Conservation (phyloP, 2,113 vertebrate genomes). For the Amia ocellicauda region DNA sequence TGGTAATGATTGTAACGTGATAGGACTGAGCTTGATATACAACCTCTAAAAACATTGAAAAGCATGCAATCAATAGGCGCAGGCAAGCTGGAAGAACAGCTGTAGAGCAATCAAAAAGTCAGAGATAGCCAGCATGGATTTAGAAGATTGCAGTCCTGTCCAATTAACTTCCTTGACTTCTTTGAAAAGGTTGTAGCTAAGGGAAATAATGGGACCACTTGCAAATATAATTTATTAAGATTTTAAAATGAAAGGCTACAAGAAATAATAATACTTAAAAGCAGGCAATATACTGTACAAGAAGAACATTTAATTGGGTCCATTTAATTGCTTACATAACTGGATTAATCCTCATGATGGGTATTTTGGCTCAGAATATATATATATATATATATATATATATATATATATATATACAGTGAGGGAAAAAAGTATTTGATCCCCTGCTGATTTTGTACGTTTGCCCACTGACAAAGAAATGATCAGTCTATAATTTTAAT, state of each 20-base stretch:
- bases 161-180: neutral
- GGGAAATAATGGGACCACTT: neutral
- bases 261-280: neutral
- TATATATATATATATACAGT: too few species aligned
- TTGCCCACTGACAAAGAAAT: too few species aligned
- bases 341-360: too few species aligned
- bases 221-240: neutral
- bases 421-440: too few species aligned
- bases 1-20: too few species aligned
- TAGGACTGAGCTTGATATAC: neutral
- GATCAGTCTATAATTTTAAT: too few species aligned
- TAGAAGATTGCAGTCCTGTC: slow-evolving; percentile 4
- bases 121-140: neutral
- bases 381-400: too few species aligned
- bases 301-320: too few species aligned
- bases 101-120: slow-evolving; percentile 5
- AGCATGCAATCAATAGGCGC: neutral
- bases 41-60: neutral
- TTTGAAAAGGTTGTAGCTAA: neutral
- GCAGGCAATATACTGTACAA: too few species aligned
- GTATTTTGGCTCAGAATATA: too few species aligned
- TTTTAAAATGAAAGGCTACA: neutral
- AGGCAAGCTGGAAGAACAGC: slow-evolving; percentile 14
- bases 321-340: too few species aligned
- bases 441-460: too few species aligned